phyloP scores from a whole-genome alignment of 2,113 vertebrate genomes.

The Thermophis baileyi region DNA sequence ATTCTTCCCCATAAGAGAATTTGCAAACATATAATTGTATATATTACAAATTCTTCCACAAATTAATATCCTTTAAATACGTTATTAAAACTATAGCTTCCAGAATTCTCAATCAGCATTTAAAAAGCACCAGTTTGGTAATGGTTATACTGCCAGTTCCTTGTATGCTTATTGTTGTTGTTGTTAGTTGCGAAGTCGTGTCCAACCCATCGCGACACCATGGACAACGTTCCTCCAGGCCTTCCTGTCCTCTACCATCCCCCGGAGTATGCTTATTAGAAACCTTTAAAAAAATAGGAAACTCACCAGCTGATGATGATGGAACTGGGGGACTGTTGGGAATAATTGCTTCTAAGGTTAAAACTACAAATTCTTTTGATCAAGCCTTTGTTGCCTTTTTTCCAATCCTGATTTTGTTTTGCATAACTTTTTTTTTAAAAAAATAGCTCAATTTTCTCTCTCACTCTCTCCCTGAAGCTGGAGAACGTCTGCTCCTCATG shows the following conservation, averaged over 20 bases:
- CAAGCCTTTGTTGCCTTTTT: conserved; percentile 48
- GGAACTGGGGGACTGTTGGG: conserved; percentile 29
- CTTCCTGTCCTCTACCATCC: no score
- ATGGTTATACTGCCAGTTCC: not conserved
- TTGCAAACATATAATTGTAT: not conserved
- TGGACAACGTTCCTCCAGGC: no score
- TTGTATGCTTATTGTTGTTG: not conserved
- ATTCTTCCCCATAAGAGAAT: not conserved
- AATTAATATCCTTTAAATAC: not conserved
- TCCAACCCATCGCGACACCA: no score
- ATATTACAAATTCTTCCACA: no score
- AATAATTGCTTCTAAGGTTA: conserved; percentile 56
- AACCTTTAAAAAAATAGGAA: conserved; percentile 46
- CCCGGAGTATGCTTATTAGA: conserved; percentile 8
- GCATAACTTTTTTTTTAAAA: conserved; percentile 56
- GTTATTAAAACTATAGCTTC: not conserved
- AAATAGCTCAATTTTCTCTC: conserved; percentile 50
- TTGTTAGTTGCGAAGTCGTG: no score
- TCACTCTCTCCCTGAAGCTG: conserved; percentile 45
- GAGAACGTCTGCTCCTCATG: conserved; percentile 54
- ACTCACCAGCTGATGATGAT: conserved; percentile 37
- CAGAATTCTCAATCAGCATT: not conserved
- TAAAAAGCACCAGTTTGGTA: not conserved
- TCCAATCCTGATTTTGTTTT: conserved; percentile 49
- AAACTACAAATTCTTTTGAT: conserved; percentile 57